A percentile compares a stretch with the other conserved stretches of the same genome.
These are phyloP conservation scores for Polydrusus pterygomalis DNA, from an alignment of 2,888 invertebrate genomes.

Conservation along the genomic window DNA sequence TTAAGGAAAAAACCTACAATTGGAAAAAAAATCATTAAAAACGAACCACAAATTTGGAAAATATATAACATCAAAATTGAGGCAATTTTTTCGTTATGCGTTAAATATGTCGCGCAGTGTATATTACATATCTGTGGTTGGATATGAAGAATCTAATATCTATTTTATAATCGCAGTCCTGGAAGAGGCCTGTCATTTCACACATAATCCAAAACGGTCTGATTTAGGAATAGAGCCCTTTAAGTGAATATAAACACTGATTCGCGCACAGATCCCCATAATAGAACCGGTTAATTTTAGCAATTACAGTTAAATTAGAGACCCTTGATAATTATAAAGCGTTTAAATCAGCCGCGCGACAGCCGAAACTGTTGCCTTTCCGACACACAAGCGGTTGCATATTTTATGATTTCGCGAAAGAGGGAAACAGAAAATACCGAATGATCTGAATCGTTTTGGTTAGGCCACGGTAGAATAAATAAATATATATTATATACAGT, in stretches of 20 bases:
- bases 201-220: background rate
- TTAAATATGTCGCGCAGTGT: too few relatives aligned
- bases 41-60: too few relatives aligned
- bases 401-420: slow-evolving; percentile 38
- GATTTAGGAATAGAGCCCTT: background rate
- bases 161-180: background rate
- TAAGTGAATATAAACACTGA: slow-evolving; percentile 17
- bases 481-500: too few relatives aligned
- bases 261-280: slow-evolving; percentile 8
- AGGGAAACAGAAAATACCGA: background rate
- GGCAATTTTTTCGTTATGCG: too few relatives aligned
- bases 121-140: too few relatives aligned
- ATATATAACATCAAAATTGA: too few relatives aligned
- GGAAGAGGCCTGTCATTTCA: background rate
- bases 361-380: slow-evolving; percentile 54
- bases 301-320: slow-evolving; percentile 52
- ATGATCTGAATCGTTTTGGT: background rate
- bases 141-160: too few relatives aligned
- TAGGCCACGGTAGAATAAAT: background rate
- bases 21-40: too few relatives aligned
- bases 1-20: too few relatives aligned
- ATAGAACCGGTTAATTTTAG: slow-evolving; percentile 44
- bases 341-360: slow-evolving; percentile 58
- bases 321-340: slow-evolving; percentile 58
- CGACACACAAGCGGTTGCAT: slow-evolving; percentile 39